Evolutionary conservation across 2,888 invertebrate genomes (phyloP), one percentile per base, ranked within the genome.

Genomic region (Cistogaster globosa): DNA sequence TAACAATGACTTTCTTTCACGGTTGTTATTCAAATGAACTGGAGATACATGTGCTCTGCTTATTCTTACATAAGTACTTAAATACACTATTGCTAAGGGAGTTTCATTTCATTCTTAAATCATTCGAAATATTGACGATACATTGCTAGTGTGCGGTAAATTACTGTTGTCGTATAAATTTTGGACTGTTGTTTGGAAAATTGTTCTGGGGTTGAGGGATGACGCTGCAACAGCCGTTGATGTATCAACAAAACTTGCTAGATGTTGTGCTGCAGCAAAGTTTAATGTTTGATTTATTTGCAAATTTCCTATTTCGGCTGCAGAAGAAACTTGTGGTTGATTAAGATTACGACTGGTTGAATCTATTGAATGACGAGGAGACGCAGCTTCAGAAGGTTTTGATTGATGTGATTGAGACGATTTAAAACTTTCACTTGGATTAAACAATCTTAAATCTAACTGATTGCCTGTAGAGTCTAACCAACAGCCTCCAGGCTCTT

Each of bases 401-500:
- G 53, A 20, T 18, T 53, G 51, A 12, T 51, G 57, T 5, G 20
- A 12, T 26, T 26, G 45, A n/a, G 12, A 0, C 0, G 18, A 12
- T 12, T 63, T 75, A 22, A 79, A 75, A 51, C 68, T 83, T 42
- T 63, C 63, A 4, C 22, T 63, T 1, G 77, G 83, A 51, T 79
- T 79, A 20, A 63, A 32, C 0, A 48, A 42, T 32, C 51, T 48
- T 26, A 79, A 18, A 53, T 83, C 74, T 22, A 83, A 67, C 14
- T 45, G 62, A 51, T 83, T 79, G 22, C 83, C 79, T 36, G 75
- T 83, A 1, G 42, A 51, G 45, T 83, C 79, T n/a, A 79, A 20
- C 88, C 88, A 88, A 71, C 74, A 87, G n/a, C 88, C 88, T 6
- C 88, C 88, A 11, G 83, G 83, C 22, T 88, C 88, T 45, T 87